Percentiles rank a stretch among this genome's conserved stretches.
Evolutionary conservation across 2,113 vertebrate species (phyloP).

Genomic region (Xiphophorus maculatus): DNA sequence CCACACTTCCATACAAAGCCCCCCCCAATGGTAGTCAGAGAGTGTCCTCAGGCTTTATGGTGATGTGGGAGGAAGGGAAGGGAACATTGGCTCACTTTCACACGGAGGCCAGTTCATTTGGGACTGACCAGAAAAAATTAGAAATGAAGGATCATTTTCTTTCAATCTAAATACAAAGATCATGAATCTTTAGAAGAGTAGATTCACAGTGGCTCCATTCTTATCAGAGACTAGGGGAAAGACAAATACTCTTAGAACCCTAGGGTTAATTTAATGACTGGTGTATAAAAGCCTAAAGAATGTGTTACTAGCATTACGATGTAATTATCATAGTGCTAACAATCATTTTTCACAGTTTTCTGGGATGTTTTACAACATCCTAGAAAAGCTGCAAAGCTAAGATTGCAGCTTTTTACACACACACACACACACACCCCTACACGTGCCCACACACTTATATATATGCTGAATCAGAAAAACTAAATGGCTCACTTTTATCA

Average conservation of each 20-base stretch:
- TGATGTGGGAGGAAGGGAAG: slow-evolving; percentile 24
- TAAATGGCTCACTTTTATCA: not conserved
- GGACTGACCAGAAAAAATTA: slow-evolving; percentile 46
- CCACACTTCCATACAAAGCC: not conserved
- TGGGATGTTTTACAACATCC: not conserved
- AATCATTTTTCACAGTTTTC: not conserved
- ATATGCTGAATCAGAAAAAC: not conserved
- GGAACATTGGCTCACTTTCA: slow-evolving; percentile 37
- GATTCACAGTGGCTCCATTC: slow-evolving; percentile 29
- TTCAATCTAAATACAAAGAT: slow-evolving; percentile 40
- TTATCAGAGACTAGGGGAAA: slow-evolving; percentile 49
- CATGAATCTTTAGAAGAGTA: slow-evolving; percentile 49
- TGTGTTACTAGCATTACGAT: not conserved
- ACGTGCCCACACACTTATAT: too few species aligned
- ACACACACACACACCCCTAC: too few species aligned
- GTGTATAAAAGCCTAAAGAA: slow-evolving; percentile 22
- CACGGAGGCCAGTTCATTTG: slow-evolving; percentile 56
- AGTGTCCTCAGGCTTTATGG: slow-evolving; percentile 60
- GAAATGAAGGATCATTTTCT: slow-evolving; percentile 56
- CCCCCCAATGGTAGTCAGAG: slow-evolving; percentile 39
- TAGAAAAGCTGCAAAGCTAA: too few species aligned
- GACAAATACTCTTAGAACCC: slow-evolving; percentile 27
- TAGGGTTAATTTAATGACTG: slow-evolving; percentile 1
- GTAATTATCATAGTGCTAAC: not conserved
- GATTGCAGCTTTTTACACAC: too few species aligned